phyloP scores from a whole-genome alignment of 2,113 vertebrate species.

The Myotis davidii region DNA sequence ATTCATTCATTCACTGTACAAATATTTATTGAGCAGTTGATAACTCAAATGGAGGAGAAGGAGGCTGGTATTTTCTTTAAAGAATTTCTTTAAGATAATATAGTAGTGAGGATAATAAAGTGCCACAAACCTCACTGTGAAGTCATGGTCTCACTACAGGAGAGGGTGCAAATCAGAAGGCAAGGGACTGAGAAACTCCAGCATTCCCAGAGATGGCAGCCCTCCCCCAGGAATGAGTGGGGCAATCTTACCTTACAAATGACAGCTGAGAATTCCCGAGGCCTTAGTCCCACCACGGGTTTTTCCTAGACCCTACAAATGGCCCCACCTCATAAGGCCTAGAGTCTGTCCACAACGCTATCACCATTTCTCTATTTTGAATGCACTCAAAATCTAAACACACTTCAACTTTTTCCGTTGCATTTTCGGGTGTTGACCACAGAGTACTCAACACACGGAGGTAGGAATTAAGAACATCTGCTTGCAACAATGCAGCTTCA shows the following conservation, averaged over 20 bases:
- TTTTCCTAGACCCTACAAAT: not conserved
- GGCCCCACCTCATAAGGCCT: not conserved
- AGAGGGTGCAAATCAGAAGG: not conserved
- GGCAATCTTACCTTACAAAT: not conserved
- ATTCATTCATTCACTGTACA: not conserved
- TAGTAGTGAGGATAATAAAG: not conserved
- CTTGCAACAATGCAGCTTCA: not conserved
- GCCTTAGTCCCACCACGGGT: not conserved
- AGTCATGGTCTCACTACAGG: not conserved
- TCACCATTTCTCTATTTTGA: not conserved
- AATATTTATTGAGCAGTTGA: slow-evolving; percentile 7
- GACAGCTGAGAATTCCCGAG: not conserved
- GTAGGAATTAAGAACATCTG: not conserved
- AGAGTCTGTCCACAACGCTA: not conserved
- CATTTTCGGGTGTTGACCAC: not conserved
- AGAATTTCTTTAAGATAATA: not conserved
- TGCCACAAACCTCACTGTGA: not conserved
- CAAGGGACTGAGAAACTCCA: not conserved
- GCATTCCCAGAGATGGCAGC: not conserved
- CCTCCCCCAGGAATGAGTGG: not conserved
- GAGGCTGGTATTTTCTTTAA: not conserved
- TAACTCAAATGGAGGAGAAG: not conserved
- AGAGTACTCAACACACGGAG: not conserved
- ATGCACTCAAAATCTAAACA: not conserved
- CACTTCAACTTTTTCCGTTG: not conserved